phyloP scores from a whole-genome alignment of 1,140 invertebrate species.

The Oppia nitens region DNA sequence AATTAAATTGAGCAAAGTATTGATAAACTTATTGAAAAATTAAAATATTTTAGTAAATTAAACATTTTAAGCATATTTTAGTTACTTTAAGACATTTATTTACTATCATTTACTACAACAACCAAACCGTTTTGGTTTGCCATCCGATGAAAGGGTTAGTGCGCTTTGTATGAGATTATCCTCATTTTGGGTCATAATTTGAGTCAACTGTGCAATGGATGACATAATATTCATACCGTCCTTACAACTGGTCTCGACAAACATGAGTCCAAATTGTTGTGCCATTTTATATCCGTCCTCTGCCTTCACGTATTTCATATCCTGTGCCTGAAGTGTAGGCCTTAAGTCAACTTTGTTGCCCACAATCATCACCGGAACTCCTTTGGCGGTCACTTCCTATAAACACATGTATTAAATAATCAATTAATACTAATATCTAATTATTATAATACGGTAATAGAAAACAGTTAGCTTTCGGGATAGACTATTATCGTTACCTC shows the following conservation, averaged over 20 bases:
- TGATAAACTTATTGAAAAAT: too few species aligned
- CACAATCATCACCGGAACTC: constrained; percentile 37
- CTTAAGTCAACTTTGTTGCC: constrained; percentile 39
- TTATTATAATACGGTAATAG: too few species aligned
- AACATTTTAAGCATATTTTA: too few species aligned
- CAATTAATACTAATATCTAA: neutral
- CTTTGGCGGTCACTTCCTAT: constrained; percentile 30
- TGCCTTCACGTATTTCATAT: constrained; percentile 28
- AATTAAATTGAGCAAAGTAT: too few species aligned
- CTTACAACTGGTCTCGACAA: constrained; percentile 42
- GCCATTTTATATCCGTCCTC: constrained; percentile 37
- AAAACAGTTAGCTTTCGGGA: too few species aligned
- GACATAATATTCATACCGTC: constrained; percentile 34
- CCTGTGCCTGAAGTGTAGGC: constrained; percentile 30
- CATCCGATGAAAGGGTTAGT: neutral
- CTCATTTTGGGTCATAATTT: neutral
- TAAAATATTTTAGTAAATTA: too few species aligned
- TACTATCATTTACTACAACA: neutral
- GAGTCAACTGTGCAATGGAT: constrained; percentile 30
- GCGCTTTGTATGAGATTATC: neutral
- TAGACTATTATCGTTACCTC: too few species aligned
- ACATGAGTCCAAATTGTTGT: constrained; percentile 26
- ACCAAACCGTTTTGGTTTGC: neutral
- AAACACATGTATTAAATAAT: constrained; percentile 26
- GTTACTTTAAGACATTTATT: too few species aligned